Evolutionary conservation across 2,113 vertebrate species (phyloP).

Genomic region (Phalacrocorax pelagicus): DNA sequence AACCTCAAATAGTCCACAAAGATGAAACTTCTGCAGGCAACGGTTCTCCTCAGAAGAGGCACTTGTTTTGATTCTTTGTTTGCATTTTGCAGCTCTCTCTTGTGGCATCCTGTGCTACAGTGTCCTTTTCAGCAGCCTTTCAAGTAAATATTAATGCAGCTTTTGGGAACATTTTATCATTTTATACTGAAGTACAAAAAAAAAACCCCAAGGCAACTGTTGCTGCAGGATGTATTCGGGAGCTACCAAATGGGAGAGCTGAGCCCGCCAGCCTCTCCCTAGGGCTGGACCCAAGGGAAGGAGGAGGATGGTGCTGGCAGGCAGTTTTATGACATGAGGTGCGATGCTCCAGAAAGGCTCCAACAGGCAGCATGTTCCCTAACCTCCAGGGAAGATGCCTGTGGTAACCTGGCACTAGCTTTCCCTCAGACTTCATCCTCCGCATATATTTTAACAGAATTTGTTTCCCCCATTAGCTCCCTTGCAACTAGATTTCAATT

Average conservation of each 20-base stretch:
- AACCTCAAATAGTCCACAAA: neutral
- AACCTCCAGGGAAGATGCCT: neutral
- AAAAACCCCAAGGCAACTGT: neutral
- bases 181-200: neutral
- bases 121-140: neutral
- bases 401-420: fast-evolving
- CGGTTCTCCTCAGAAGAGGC: neutral
- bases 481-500: neutral
- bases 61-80: neutral
- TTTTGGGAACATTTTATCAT: neutral
- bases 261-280: neutral
- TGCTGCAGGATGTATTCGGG: neutral
- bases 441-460: neutral
- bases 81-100: neutral
- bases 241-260: neutral
- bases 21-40: neutral
- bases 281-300: neutral
- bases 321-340: conserved; percentile 1
- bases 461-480: neutral
- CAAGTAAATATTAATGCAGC: neutral
- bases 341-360: neutral
- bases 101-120: neutral
- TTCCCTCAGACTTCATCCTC: neutral
- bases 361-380: neutral
- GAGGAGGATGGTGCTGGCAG: neutral